These are phyloP conservation scores for Glomeris maerens DNA, from an alignment of 1,140 invertebrate genomes.

Conservation along the genomic window DNA sequence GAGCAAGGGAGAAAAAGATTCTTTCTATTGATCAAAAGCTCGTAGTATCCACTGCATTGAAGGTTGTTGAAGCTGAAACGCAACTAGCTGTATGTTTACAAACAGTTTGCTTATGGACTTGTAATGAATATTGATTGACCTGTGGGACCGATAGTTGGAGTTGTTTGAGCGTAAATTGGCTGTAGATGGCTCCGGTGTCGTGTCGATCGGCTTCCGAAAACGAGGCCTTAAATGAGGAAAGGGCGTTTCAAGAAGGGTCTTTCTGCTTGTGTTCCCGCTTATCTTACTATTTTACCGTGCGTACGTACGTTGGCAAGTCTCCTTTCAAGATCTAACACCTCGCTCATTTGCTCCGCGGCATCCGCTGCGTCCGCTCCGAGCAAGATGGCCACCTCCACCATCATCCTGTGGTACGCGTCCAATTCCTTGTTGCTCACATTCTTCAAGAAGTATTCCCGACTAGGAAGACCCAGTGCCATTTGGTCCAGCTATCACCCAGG, in stretches of 20 bases:
- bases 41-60: no score
- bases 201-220: constrained; percentile 64
- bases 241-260: background rate
- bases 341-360: constrained; percentile 46
- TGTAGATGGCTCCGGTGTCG: constrained; percentile 61
- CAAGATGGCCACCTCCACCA: constrained; percentile 56
- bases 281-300: no score
- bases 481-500: constrained; percentile 60
- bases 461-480: constrained; percentile 59
- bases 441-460: constrained; percentile 65
- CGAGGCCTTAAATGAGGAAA: constrained; percentile 41
- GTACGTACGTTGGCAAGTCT: constrained; percentile 56
- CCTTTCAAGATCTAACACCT: constrained; percentile 59
- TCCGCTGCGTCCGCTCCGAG: constrained; percentile 50
- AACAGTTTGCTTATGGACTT: constrained; percentile 2
- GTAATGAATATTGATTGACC: constrained; percentile 6
- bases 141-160: constrained; percentile 51
- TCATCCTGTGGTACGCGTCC: constrained; percentile 58
- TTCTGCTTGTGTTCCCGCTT: no score
- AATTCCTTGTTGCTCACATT: constrained; percentile 44
- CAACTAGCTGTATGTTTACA: constrained; percentile 3
- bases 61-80: background rate
- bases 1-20: no score
- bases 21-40: no score
- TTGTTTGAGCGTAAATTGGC: constrained; percentile 48